Evolutionary conservation across 2,113 vertebrate genomes (phyloP).

Genomic region (Clarias batrachus): DNA sequence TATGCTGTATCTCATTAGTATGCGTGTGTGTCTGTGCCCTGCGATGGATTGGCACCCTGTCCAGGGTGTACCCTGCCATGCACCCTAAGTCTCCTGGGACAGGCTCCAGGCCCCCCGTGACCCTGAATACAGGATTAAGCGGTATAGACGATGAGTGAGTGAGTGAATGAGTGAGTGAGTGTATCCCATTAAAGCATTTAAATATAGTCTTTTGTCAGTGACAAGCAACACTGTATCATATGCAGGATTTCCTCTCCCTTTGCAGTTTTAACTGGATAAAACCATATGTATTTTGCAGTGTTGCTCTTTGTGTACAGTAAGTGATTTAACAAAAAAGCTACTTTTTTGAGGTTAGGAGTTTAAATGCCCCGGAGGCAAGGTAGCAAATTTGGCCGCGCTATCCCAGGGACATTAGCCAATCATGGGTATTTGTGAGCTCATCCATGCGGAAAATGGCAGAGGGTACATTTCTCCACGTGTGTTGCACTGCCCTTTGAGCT

Average conservation of each 20-base stretch:
- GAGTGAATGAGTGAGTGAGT: too few relatives aligned
- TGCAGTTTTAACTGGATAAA: neutral
- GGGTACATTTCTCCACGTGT: neutral
- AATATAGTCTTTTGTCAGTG: neutral
- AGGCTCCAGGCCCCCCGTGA: too few relatives aligned
- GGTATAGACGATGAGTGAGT: too few relatives aligned
- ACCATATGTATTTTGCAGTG: neutral
- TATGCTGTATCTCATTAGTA: too few relatives aligned
- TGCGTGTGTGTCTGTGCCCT: too few relatives aligned
- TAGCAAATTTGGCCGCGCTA: neutral
- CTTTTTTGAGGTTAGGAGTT: neutral
- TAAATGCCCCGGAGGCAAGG: neutral
- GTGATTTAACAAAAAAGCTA: neutral
- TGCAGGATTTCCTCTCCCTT: neutral
- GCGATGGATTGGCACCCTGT: too few relatives aligned
- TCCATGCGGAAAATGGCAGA: neutral
- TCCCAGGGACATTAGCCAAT: neutral
- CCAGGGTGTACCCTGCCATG: too few relatives aligned
- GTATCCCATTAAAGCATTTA: neutral
- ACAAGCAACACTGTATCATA: neutral
- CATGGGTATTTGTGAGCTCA: neutral
- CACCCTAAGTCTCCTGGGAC: too few relatives aligned
- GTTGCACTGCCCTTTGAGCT: neutral
- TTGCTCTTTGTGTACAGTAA: neutral
- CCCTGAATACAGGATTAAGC: too few relatives aligned